Evolutionary conservation across 2,797 vertebrate species (phyloP).

Genomic region (Sebastes oblongus): DNA sequence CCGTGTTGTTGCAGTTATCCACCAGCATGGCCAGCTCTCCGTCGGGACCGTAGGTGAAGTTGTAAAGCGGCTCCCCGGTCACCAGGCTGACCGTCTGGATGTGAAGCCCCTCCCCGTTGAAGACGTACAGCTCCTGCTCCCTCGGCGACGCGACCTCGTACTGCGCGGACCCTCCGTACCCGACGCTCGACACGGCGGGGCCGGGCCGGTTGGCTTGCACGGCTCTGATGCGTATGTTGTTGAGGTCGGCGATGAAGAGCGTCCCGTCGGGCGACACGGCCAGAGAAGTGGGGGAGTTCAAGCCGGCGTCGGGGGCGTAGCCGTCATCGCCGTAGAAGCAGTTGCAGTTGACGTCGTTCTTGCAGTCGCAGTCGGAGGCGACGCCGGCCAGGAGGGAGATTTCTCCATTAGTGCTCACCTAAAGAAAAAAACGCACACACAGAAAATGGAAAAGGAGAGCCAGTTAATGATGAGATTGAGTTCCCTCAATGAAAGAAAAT

Average conservation of each 20-base stretch:
- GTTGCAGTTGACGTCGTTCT: slow-evolving; percentile 99
- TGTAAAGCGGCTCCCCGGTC: slow-evolving; percentile 95
- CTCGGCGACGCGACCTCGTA: slow-evolving; percentile 96
- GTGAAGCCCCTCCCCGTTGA: slow-evolving; percentile 94
- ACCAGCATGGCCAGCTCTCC: slow-evolving; percentile 88
- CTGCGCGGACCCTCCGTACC: slow-evolving; percentile 86
- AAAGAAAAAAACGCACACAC: neutral
- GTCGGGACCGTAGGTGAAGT: slow-evolving; percentile 93
- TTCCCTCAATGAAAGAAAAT: neutral
- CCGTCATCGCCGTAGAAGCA: slow-evolving; percentile 98
- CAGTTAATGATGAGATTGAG: neutral
- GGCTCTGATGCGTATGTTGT: slow-evolving; percentile 96
- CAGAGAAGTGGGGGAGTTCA: slow-evolving; percentile 96
- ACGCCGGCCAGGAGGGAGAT: slow-evolving; percentile 97
- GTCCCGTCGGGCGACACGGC: slow-evolving; percentile 96
- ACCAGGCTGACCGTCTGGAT: slow-evolving; percentile 95
- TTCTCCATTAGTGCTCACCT: slow-evolving; percentile 96
- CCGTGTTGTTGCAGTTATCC: slow-evolving; percentile 94
- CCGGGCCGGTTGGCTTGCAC: slow-evolving; percentile 92
- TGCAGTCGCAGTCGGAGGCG: slow-evolving; percentile 98
- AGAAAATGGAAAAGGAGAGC: neutral
- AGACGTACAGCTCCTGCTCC: slow-evolving; percentile 97
- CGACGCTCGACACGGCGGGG: slow-evolving; percentile 85
- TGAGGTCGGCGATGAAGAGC: slow-evolving; percentile 96
- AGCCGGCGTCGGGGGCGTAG: slow-evolving; percentile 95